These are phyloP conservation scores for Nymphalis urticae DNA, from an alignment of 2,888 invertebrate species.

Conservation along the genomic window DNA sequence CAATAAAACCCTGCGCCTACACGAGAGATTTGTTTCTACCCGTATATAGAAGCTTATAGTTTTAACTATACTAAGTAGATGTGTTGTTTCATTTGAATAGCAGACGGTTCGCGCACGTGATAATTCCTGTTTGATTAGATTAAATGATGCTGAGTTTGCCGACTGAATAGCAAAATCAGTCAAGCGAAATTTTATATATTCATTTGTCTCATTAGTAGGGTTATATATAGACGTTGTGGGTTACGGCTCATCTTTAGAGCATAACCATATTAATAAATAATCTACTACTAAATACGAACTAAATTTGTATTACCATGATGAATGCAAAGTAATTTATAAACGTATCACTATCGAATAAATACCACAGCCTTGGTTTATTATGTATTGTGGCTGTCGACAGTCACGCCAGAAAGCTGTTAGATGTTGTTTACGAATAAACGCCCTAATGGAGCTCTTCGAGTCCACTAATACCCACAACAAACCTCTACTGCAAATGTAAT, in stretches of 20 bases:
- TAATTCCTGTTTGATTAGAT: constrained; percentile 66
- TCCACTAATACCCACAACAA: constrained; percentile 16
- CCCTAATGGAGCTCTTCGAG: constrained; percentile 27
- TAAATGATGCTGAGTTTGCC: constrained; percentile 49
- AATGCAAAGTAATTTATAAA: not conserved
- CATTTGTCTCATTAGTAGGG: too few species aligned
- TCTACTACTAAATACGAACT: too few species aligned
- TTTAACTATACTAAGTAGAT: constrained; percentile 51
- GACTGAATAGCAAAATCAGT: constrained; percentile 7
- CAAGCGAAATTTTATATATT: not conserved
- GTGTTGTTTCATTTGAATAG: constrained; percentile 63
- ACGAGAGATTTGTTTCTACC: constrained; percentile 60
- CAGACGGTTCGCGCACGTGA: constrained; percentile 56
- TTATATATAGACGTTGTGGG: too few species aligned
- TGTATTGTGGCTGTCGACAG: constrained; percentile 4
- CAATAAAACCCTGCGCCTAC: constrained; percentile 69
- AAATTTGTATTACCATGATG: too few species aligned
- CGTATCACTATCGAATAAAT: not conserved
- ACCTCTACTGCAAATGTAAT: constrained; percentile 25
- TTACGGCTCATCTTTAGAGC: too few species aligned
- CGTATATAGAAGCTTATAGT: constrained; percentile 55
- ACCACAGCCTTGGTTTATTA: not conserved
- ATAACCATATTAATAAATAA: too few species aligned
- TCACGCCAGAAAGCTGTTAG: constrained; percentile 34
- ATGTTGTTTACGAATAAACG: constrained; percentile 28